A percentile compares a stretch with the other conserved stretches of the same genome.
Evolutionary conservation across 2,113 vertebrate species (phyloP).

Genomic region (Sitta europaea): DNA sequence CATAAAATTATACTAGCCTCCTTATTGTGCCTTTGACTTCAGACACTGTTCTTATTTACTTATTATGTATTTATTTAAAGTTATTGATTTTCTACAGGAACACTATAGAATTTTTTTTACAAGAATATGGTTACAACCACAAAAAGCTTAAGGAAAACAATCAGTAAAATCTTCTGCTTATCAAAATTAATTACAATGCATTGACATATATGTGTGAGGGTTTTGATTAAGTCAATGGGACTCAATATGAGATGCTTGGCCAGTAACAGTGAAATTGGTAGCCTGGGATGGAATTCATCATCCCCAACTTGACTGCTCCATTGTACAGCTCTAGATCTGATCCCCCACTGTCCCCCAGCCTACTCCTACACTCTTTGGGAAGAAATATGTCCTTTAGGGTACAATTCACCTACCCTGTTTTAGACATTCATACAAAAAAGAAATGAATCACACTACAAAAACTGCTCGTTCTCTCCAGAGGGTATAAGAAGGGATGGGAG

Average conservation of each 20-base stretch:
- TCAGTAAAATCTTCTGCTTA: conserved; percentile 19
- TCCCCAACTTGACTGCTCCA: not conserved
- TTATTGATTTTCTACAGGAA: conserved; percentile 21
- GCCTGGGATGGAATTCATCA: not conserved
- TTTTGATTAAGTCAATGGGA: not conserved
- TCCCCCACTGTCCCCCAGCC: fast-evolving
- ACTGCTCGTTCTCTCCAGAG: not conserved
- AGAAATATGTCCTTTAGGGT: not conserved
- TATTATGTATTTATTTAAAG: not conserved
- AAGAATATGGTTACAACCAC: not conserved
- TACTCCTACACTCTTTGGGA: not conserved
- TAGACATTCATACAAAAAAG: not conserved
- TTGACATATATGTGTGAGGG: not conserved
- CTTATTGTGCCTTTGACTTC: not conserved
- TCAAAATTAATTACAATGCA: conserved; percentile 11
- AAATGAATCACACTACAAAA: not conserved
- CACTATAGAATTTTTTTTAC: not conserved
- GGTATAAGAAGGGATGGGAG: not conserved
- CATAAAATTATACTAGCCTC: conserved; percentile 46
- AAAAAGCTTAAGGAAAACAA: conserved; percentile 32
- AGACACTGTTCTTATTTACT: too few relatives aligned
- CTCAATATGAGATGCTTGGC: not conserved
- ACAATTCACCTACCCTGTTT: not conserved
- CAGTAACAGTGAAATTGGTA: not conserved
- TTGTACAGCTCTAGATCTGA: not conserved